Percentiles rank a stretch among this genome's conserved stretches.
Conservation (phyloP, 2,888 invertebrate species). For the Eupithecia subumbrata region DNA sequence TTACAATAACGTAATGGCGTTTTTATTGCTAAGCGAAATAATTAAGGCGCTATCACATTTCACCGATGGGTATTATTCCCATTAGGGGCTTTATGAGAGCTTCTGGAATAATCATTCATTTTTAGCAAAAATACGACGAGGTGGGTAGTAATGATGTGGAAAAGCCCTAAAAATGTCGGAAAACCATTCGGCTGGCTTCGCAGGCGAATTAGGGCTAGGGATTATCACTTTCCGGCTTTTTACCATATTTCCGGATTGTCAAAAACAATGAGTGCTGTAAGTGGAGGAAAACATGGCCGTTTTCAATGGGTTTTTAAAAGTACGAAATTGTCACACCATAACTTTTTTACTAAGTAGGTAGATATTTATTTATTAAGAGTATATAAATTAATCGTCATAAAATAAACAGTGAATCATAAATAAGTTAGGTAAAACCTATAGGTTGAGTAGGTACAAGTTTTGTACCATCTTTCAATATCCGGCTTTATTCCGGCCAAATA, state of each 20-base stretch:
- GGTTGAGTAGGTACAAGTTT: too few species aligned
- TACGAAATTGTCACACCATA: background rate
- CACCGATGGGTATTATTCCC: conserved; percentile 36
- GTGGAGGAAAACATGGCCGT: background rate
- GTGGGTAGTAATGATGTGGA: conserved; percentile 49
- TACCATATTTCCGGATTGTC: background rate
- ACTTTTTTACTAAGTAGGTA: background rate
- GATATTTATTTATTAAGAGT: too few species aligned
- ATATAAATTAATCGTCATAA: too few species aligned
- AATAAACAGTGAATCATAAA: too few species aligned
- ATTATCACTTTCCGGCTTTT: background rate
- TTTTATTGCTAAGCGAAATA: conserved; percentile 55
- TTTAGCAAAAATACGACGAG: conserved; percentile 43
- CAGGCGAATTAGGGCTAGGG: conserved; percentile 53
- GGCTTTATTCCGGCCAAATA: background rate
- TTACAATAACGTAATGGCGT: conserved; percentile 43
- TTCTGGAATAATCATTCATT: conserved; percentile 42
- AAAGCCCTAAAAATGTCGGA: conserved; percentile 44
- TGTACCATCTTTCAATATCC: background rate
- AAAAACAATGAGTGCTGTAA: background rate
- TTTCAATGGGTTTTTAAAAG: background rate
- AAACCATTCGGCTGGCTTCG: conserved; percentile 43
- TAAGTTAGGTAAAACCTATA: too few species aligned
- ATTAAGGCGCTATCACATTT: conserved; percentile 47
- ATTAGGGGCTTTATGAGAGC: conserved; percentile 32